Base-by-base conservation (phyloP, 2,888 invertebrate species). In the Sylvicola cinctus region DNA sequence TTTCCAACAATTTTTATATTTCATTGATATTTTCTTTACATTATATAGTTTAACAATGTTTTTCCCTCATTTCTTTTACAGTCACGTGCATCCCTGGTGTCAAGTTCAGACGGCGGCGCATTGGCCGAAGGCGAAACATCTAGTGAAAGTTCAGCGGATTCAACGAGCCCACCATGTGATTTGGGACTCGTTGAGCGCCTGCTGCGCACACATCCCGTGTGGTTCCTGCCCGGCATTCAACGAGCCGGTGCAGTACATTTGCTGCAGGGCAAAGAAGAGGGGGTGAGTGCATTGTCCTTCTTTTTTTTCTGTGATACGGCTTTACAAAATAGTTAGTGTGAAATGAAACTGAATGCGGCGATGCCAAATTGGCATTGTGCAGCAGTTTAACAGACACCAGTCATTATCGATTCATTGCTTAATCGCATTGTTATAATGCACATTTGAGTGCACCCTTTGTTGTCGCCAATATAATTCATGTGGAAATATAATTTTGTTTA, bases 201-300 rank as follows among this genome's bases (percentile, higher is more conserved):
- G 44, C 75, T 87, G 50, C 70, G 87, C 43, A 84, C 87, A 23
- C 88, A 91, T 60, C 85, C 90, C 29, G 84, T 95, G 48, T 95
- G 95, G 95, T 91, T 85, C 58, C 66, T 93, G 40, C 85, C 90
- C 1, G 85, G 87, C 27, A 83, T 93, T 34, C 88, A 90, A 51
- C 68, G 93, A 42, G 83, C 85, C 36, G 91, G 90, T 4, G 90
- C 90, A 16, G 83, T 88, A 45, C 91, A 93, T 60, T 68, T 93
- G 44, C 70, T 95, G 32, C 88, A 91, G 60, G 84, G 85, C 48
- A 84, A 87, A 55, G 84, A 87, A 51, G 80, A 85, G 54, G 91
- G 91, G 62, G 83, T 84, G 56, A 65, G 74, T 63, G 33, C 28
- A 29, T 40, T 39, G 31, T 10, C 8, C 13, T 29, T 32, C 13